These are phyloP conservation scores for Hartigia nigra DNA, from an alignment of 2,888 invertebrate genomes.

Conservation along the genomic window DNA sequence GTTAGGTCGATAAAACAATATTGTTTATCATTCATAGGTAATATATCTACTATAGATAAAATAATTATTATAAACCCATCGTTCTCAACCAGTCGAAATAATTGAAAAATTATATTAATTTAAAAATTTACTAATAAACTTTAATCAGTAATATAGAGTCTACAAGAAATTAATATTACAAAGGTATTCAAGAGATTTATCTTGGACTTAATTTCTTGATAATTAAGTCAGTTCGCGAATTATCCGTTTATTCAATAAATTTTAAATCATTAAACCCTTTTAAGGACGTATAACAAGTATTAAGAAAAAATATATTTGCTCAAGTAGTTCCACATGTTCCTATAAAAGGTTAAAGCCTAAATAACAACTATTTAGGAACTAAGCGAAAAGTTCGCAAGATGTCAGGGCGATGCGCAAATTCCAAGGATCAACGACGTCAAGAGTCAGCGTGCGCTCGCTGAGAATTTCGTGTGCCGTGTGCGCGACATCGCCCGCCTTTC, in stretches of 20 bases:
- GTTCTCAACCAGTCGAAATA: neutral
- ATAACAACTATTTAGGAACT: neutral
- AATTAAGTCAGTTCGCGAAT: neutral
- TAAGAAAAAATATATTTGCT: neutral
- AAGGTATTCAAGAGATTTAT: neutral
- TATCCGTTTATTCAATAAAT: neutral
- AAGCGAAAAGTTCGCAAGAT: constrained; percentile 5
- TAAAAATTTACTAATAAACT: neutral
- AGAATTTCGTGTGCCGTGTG: constrained; percentile 3
- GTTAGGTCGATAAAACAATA: neutral
- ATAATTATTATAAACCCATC: neutral
- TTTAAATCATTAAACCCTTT: neutral
- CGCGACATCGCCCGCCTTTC: constrained; percentile 3
- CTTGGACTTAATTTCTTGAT: neutral
- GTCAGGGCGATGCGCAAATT: neutral
- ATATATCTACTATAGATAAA: neutral
- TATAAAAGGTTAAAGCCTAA: neutral
- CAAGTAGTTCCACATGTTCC: neutral
- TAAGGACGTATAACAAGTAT: neutral
- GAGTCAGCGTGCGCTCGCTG: constrained; percentile 15
- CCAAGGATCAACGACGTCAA: constrained; percentile 4
- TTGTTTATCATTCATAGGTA: neutral
- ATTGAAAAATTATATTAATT: neutral
- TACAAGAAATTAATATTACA: neutral
- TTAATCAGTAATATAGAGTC: neutral